A percentile compares a stretch with the other conserved stretches of the same genome.
Conservation (phyloP, 2,888 invertebrate genomes). For the Apotomis capreana region DNA sequence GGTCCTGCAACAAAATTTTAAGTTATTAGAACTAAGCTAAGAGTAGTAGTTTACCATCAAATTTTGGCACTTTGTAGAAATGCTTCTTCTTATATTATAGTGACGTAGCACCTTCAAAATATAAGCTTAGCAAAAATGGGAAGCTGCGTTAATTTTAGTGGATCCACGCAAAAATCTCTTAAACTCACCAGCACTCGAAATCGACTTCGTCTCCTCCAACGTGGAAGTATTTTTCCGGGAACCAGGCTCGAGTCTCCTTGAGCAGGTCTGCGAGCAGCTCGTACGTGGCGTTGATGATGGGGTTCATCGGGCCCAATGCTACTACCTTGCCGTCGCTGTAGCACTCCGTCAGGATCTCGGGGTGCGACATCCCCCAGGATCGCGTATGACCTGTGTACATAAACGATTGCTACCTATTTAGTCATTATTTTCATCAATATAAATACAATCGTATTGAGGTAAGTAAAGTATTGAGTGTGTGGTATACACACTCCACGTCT, state of each 20-base stretch:
- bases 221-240: constrained; percentile 92
- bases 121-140: too few relatives aligned
- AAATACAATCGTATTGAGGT: too few relatives aligned
- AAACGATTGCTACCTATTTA: neutral
- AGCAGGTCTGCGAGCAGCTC: constrained; percentile 87
- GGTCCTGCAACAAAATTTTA: constrained; percentile 51
- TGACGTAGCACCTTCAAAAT: too few relatives aligned
- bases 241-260: constrained; percentile 86
- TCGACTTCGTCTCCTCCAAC: constrained; percentile 97
- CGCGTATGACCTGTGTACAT: constrained; percentile 85
- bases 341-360: constrained; percentile 89
- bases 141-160: too few relatives aligned
- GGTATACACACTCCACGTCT: too few relatives aligned
- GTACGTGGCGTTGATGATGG: constrained; percentile 86
- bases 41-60: too few relatives aligned
- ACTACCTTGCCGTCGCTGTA: constrained; percentile 69
- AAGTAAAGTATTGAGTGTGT: too few relatives aligned
- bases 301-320: constrained; percentile 91
- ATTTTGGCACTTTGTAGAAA: too few relatives aligned
- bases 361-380: constrained; percentile 92
- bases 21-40: too few relatives aligned
- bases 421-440: too few relatives aligned
- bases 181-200: constrained; percentile 89
- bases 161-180: neutral
- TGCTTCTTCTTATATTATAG: too few relatives aligned